These are phyloP conservation scores for Melanotaenia pygmaea DNA, from an alignment of 2,797 vertebrate genomes.

Conservation along the genomic window DNA sequence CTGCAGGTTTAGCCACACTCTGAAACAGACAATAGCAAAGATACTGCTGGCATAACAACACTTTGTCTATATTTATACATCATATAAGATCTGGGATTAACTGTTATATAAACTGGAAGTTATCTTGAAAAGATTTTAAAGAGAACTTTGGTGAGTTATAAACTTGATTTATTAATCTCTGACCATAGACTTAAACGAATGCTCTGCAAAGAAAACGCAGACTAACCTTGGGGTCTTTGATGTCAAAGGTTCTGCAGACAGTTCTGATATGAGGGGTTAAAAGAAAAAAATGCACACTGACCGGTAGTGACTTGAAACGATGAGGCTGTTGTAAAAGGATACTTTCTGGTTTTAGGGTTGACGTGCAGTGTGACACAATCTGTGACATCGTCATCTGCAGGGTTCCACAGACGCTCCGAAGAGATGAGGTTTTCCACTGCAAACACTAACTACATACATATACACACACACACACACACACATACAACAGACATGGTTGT, in stretches of 20 bases:
- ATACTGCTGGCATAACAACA: slow-evolving; percentile 4
- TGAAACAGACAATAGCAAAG: slow-evolving; percentile 62
- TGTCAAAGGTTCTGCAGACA: slow-evolving; percentile 90
- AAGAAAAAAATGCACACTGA: slow-evolving; percentile 46
- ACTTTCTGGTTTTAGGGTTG: slow-evolving; percentile 93
- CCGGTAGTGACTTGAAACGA: neutral
- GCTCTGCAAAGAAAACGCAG: neutral
- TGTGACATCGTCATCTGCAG: slow-evolving; percentile 86
- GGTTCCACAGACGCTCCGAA: slow-evolving; percentile 87
- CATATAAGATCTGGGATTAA: neutral
- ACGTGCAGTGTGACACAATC: slow-evolving; percentile 90
- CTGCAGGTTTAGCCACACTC: slow-evolving; percentile 92
- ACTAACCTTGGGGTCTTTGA: slow-evolving; percentile 91
- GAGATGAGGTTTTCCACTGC: slow-evolving; percentile 88
- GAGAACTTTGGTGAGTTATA: neutral
- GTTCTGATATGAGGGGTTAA: slow-evolving; percentile 87
- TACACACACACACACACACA: slow-evolving; percentile 7
- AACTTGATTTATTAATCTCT: neutral
- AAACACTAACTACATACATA: slow-evolving; percentile 85
- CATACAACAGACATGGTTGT: neutral
- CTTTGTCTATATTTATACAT: neutral
- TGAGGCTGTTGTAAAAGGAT: slow-evolving; percentile 81
- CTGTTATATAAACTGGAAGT: neutral
- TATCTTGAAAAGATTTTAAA: neutral
- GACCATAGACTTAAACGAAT: neutral